phyloP scores from a whole-genome alignment of 1,140 invertebrate species.

The Ephestia elutella region DNA sequence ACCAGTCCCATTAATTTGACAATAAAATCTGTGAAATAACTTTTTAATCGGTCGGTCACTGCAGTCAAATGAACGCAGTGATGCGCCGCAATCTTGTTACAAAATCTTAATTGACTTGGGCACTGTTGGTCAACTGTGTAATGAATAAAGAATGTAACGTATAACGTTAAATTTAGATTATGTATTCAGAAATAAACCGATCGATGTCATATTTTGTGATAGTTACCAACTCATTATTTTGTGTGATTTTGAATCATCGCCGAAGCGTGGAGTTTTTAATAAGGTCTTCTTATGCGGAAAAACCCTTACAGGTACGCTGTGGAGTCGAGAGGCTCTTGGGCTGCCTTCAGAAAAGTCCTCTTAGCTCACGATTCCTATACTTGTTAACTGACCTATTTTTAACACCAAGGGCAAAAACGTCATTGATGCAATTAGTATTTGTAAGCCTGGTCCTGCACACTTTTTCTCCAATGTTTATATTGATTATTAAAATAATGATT shows the following conservation, averaged over 20 bases:
- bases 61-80: not conserved
- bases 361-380: not conserved
- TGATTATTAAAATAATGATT: no score
- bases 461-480: no score
- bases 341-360: not conserved
- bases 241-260: slow-evolving; percentile 5
- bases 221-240: not conserved
- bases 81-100: not conserved
- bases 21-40: not conserved
- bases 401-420: no score
- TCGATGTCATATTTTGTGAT: not conserved
- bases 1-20: not conserved
- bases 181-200: no score
- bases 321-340: slow-evolving; percentile 18
- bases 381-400: not conserved
- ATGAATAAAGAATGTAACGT: not conserved
- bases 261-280: slow-evolving; percentile 24
- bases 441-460: no score
- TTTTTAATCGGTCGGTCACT: not conserved
- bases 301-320: slow-evolving; percentile 17
- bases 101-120: not conserved
- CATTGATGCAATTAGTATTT: no score
- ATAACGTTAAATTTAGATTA: no score
- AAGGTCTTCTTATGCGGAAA: slow-evolving; percentile 18
- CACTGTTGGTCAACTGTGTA: not conserved